Evolutionary conservation across 2,888 invertebrate species (phyloP), one percentile per base, ranked within the genome.

Genomic region (Actias luna): DNA sequence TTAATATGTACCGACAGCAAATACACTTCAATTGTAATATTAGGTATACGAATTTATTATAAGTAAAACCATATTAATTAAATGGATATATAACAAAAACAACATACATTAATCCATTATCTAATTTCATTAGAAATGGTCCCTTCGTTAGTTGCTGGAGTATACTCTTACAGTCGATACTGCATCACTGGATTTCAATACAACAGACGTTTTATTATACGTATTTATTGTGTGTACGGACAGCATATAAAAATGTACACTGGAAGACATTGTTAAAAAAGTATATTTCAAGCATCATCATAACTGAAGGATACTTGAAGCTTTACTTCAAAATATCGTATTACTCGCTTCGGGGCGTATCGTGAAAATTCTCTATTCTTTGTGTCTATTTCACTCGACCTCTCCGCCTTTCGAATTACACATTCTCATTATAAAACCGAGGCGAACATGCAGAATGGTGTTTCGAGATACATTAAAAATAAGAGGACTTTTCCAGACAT

Each of bases 191-290:
- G n/a, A n/a, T n/a, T n/a, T n/a, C n/a, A n/a, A n/a, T n/a, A n/a
- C n/a, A n/a, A n/a, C n/a, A n/a, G n/a, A n/a, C n/a, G n/a, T n/a
- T n/a, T n/a, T n/a, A n/a, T n/a, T n/a, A n/a, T n/a, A n/a, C n/a
- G n/a, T n/a, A n/a, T n/a, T n/a, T n/a, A n/a, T n/a, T n/a, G n/a
- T n/a, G n/a, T 33, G 33, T 33, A 33, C 33, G 33, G 8, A 33
- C 8, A 42, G n/a, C 8, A 5, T n/a, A 42, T n/a, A 0, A 16
- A 29, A 29, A 29, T 55, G 3, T n/a, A 16, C 16, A 27, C 55
- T 29, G 16, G 12, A n/a, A 55, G 55, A 29, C 55, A 55, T 55
- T 55, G 55, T 55, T 55, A 55, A 55, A 55, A 52, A 55, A 42
- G n/a, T 55, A 29, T n/a, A 55, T 29, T 29, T 1, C 7, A 55